Evolutionary conservation across 2,888 invertebrate species (phyloP).

Genomic region (Tipula unca): DNA sequence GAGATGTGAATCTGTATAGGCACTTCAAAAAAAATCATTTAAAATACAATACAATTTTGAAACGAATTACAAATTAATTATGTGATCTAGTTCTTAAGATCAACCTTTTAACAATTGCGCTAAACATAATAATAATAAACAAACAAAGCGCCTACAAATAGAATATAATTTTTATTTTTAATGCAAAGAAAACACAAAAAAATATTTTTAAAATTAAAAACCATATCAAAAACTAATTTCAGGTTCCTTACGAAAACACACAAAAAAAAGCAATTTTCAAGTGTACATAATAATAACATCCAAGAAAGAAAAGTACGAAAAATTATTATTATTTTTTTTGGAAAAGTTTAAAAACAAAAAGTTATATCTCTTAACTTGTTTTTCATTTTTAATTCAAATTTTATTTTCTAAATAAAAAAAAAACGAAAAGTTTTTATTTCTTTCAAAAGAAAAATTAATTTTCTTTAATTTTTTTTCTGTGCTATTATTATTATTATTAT

Average conservation of each 20-base stretch:
- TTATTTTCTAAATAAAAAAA: not conserved
- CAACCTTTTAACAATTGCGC: no score
- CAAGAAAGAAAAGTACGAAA: not conserved
- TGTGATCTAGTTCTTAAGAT: no score
- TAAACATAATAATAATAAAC: not conserved
- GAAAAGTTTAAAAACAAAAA: not conserved
- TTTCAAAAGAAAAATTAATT: not conserved
- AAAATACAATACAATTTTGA: no score
- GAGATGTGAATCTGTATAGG: no score
- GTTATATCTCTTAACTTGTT: conserved; percentile 14
- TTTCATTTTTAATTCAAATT: conserved; percentile 8
- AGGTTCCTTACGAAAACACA: not conserved
- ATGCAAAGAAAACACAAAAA: not conserved
- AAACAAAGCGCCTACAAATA: not conserved
- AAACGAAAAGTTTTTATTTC: not conserved
- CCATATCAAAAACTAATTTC: not conserved
- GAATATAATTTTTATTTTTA: not conserved
- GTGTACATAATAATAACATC: not conserved
- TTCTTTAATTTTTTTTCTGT: not conserved
- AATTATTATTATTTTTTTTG: not conserved
- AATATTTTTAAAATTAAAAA: not conserved
- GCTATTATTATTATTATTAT: not conserved
- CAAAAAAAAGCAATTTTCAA: not conserved
- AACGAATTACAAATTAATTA: no score
- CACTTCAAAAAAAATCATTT: no score